Base-by-base conservation (phyloP, 2,888 invertebrate genomes). In the Polyommatus icarus region DNA sequence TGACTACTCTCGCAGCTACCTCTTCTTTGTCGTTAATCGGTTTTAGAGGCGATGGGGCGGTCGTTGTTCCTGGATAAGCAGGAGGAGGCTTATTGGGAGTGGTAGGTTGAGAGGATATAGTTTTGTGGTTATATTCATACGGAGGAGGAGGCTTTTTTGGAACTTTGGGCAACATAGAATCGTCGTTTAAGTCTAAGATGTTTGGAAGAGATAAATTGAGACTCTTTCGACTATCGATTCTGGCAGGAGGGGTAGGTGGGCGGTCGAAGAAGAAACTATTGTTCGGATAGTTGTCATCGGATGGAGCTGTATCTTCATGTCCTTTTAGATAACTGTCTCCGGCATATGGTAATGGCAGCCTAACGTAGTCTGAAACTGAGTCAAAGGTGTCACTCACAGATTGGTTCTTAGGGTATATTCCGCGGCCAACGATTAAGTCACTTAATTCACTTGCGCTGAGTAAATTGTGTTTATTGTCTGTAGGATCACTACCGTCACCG, bases 311-410 rank as follows among this genome's bases (percentile, higher is more conserved):
- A 81, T 95, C 95, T 86, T 95, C 94, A 81, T 95, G 95, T 1
- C 95, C 95, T 81, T 95, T 93, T 80, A 95, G 91, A 84, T 95
- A 95, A 85, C 95, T 95, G 82, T 95, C 95, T 32, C 95, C 95
- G 82, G 87, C 90, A 86, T 95, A 93, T 0, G 95, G 94, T 77
- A 95, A 84, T 1, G 96, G 96, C 85, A 98, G 92, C 79, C 98
- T 97, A 1, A 98, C 98, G 87, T 98, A 98, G 88, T 98, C 98
- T 46, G 97, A 98, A 84, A 98, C 97, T 0, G 98, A 98, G 87
- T 98, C 98, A 84, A 98, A 95, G 0, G 97, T 98, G 82, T 96
- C 96, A 84, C 98, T 97, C 67, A 98, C 97, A 0, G 97, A 97
- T 85, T 97, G 97, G 81, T 88, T 90, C 84, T 93, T 93, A 59